Percentiles rank a stretch among this genome's conserved stretches.
Evolutionary conservation across 2,797 vertebrate genomes (phyloP).

Genomic region (Cetoscarus ocellatus): DNA sequence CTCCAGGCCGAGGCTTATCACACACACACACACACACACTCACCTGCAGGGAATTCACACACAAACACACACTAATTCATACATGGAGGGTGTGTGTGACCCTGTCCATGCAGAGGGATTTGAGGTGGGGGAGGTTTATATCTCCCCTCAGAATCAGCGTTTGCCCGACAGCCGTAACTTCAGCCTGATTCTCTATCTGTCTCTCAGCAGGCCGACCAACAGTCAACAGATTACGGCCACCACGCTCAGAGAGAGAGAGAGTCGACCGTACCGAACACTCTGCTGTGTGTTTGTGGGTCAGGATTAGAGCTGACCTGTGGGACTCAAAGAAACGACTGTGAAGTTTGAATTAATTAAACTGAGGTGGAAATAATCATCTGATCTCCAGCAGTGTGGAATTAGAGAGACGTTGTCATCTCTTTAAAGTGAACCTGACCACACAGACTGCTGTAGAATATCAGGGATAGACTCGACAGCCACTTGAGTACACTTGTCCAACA

Average conservation of each 20-base stretch:
- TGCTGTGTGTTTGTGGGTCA: not conserved
- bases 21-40: conserved; percentile 22
- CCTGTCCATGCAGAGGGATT: conserved; percentile 28
- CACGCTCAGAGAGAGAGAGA: conserved; percentile 1
- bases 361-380: conserved; percentile 9
- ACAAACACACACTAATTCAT: conserved; percentile 9
- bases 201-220: conserved; percentile 51
- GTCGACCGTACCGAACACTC: conserved; percentile 4
- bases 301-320: not conserved
- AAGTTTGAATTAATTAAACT: conserved; percentile 16
- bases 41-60: conserved; percentile 45
- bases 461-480: too few species aligned
- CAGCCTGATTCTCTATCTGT: conserved; percentile 43
- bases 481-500: too few species aligned
- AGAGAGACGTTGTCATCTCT: not conserved
- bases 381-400: not conserved
- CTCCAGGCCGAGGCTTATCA: conserved; percentile 61
- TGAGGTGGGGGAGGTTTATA: conserved; percentile 48
- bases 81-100: not conserved
- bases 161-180: conserved; percentile 26
- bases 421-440: not conserved
- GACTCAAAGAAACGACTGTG: not conserved
- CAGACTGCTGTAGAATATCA: not conserved
- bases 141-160: conserved; percentile 48
- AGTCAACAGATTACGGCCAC: conserved; percentile 43